Evolutionary conservation across 2,113 vertebrate species (phyloP).

Genomic region (Columba livia): DNA sequence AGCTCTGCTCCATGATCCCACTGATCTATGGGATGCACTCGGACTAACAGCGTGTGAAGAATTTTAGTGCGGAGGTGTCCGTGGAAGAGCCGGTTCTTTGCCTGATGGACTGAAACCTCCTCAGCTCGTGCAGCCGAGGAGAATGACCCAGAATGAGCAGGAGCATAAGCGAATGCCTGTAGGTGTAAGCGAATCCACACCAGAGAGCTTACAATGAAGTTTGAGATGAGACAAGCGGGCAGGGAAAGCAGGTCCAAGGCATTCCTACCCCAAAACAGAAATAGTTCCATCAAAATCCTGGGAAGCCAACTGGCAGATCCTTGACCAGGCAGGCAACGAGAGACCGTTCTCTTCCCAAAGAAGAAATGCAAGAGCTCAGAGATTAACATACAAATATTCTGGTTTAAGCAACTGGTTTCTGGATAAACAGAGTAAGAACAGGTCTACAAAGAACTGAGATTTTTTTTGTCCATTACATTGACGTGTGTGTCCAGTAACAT

Average conservation of each 20-base stretch:
- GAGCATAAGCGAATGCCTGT: not conserved
- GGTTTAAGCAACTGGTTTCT: not conserved
- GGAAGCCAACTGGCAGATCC: not conserved
- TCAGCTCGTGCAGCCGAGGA: rapidly evolving
- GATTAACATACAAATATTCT: not conserved
- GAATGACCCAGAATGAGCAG: not conserved
- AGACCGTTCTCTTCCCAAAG: not conserved
- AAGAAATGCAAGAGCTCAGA: not conserved
- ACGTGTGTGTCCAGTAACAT: not conserved
- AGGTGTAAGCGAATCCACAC: not conserved
- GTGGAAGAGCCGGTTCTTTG: rapidly evolving
- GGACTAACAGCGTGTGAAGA: not conserved
- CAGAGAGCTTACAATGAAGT: not conserved
- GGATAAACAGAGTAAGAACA: not conserved
- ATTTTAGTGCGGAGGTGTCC: not conserved
- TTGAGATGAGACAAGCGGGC: not conserved
- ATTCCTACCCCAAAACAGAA: not conserved
- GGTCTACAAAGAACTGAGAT: not conserved
- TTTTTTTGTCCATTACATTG: not conserved
- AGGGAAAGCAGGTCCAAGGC: not conserved
- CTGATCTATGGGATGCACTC: not conserved
- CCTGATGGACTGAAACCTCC: not conserved
- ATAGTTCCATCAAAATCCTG: not conserved
- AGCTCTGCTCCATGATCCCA: not conserved
- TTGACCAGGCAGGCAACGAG: not conserved